Evolutionary conservation across 1,140 invertebrate genomes (phyloP), one percentile per base, ranked within the genome.

Genomic region (Trigoniulus corallinus): DNA sequence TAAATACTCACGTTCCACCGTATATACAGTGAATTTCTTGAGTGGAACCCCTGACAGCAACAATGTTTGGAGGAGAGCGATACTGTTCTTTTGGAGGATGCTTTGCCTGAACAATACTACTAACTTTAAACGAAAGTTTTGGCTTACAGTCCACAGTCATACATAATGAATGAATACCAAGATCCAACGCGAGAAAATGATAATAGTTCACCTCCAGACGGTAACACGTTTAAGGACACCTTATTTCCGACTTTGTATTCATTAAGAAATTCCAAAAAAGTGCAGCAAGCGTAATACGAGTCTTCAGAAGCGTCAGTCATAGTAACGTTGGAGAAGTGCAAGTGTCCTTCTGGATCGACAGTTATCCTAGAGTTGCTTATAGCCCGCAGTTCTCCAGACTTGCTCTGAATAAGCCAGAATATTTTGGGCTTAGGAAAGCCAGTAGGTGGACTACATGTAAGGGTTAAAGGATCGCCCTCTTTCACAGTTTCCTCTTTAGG

Each of bases 251-350:
- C 65, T 69, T 93, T 92, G 65, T 91, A 93, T 64, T 89, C 87
- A 61, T 82, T 87, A 57, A 84, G 63, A 62, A 87, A 89, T 1
- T 80, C 67, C 0, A 86, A 89, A 34, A 85, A 83, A 0, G 87
- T 88, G 2, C 86, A 82, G 60, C 89, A 95, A 43, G 84, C 84
- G 62, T 95, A 95, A 50, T 77, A 78, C 63, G 80, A 87, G 57
- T 89, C 79, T 13, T 79, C 74, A 47, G 81, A 83, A 4, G 78
- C 77, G 66, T 95, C 89, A n/a, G 74, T 61, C 49, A 77, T 74
- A 1, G 88, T 93, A 3, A 95, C 82, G 69, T 94, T 93, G 23
- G 87, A 88, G 68, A 94, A 94, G 82, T 87, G 92, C 0, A 95
- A 69, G 58, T 84, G 88, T 34, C 89, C 89, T 69, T 93, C 88